These are phyloP conservation scores for Dicranocentrus wangi DNA, from an alignment of 2,888 invertebrate species.

Conservation along the genomic window DNA sequence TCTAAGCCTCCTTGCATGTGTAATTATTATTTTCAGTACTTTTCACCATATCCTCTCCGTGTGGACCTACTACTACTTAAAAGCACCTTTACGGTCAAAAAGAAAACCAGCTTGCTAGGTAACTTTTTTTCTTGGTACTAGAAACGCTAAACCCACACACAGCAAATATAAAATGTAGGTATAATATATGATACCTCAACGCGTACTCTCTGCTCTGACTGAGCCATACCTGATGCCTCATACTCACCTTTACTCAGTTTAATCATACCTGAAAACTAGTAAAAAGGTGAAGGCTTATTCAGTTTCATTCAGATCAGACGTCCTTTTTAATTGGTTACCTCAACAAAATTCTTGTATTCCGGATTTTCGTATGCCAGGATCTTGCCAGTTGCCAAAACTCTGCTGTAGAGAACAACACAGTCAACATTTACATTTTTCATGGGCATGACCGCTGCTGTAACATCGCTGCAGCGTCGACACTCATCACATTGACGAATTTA, in stretches of 20 bases:
- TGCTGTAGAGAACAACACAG: too few relatives aligned
- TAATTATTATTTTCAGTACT: neutral
- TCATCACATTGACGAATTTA: too few relatives aligned
- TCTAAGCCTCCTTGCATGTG: neutral
- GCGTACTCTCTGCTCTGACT: too few relatives aligned
- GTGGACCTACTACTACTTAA: too few relatives aligned
- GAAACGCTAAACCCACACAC: neutral
- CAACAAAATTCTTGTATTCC: neutral
- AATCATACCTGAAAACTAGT: neutral
- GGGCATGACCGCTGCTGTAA: too few relatives aligned
- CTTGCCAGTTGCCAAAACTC: too few relatives aligned
- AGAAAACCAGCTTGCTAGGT: conserved; percentile 1
- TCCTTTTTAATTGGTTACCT: conserved; percentile 9
- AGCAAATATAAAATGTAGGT: neutral
- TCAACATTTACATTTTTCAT: too few relatives aligned
- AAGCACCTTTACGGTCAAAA: conserved; percentile 4
- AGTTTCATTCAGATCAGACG: neutral
- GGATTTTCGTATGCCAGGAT: neutral
- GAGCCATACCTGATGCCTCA: too few relatives aligned
- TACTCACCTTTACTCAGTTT: neutral
- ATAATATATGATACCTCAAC: neutral
- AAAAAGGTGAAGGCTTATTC: neutral
- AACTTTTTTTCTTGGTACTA: neutral
- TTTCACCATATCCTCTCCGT: conserved; percentile 2
- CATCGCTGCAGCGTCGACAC: too few relatives aligned